These are phyloP conservation scores for Cinclus mexicanus DNA, from an alignment of 2,113 vertebrate genomes.

Conservation along the genomic window DNA sequence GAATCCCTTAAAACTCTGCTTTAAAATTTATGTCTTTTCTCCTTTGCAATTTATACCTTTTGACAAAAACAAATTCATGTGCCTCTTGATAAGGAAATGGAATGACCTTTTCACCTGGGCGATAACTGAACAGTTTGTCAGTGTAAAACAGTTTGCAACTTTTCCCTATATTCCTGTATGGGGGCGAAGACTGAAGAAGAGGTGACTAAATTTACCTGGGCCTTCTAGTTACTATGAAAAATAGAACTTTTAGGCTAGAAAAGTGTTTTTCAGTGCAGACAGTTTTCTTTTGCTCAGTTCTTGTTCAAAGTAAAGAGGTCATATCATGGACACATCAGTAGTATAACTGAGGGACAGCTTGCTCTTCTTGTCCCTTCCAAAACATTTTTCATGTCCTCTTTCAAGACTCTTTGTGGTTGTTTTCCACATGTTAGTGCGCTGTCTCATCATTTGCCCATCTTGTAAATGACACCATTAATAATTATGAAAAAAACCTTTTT, in stretches of 20 bases:
- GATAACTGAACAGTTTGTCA: not conserved
- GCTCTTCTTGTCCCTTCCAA: not conserved
- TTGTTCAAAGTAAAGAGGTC: not conserved
- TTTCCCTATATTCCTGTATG: fast-evolving
- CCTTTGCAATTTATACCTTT: not conserved
- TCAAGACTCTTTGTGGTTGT: not conserved
- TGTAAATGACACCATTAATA: not conserved
- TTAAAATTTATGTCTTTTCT: not conserved
- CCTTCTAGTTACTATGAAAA: not conserved
- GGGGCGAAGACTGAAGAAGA: not conserved
- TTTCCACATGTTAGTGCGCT: not conserved
- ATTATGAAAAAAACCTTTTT: not conserved
- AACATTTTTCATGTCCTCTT: not conserved
- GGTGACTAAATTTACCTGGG: not conserved
- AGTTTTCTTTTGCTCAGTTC: not conserved
- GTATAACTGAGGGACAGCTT: not conserved
- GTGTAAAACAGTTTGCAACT: not conserved
- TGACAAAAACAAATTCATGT: not conserved
- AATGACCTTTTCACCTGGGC: not conserved
- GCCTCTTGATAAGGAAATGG: not conserved
- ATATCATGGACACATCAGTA: not conserved
- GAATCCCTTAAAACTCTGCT: not conserved
- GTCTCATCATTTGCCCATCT: not conserved
- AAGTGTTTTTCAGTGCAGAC: fast-evolving
- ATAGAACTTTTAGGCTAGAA: not conserved